Conservation (phyloP, 30 jellyfish, hydroid and myxozoan genomes). For the Cassiopea xamachana region DNA sequence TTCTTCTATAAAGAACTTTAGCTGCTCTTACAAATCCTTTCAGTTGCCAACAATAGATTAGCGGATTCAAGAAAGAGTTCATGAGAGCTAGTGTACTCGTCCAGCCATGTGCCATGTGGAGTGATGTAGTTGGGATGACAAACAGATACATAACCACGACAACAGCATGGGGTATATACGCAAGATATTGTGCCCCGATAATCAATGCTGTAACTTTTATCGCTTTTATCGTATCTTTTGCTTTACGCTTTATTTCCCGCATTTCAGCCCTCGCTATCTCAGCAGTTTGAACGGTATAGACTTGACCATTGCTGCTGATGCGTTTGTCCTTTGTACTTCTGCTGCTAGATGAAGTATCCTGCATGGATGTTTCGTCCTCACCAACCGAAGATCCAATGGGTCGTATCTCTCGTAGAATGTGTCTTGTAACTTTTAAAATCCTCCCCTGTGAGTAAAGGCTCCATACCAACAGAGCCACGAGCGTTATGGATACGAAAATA, state of each 20-base stretch:
- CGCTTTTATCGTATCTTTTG: constrained; percentile 56
- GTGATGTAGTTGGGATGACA: constrained; percentile 57
- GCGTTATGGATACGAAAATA: constrained; percentile 60
- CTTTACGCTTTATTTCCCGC: constrained; percentile 48
- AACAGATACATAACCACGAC: constrained; percentile 55
- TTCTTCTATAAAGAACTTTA: constrained; percentile 1
- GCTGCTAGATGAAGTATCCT: neutral
- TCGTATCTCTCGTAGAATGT: constrained; percentile 59
- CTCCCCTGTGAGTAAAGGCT: constrained; percentile 70
- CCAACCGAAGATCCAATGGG: constrained; percentile 15
- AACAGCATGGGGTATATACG: constrained; percentile 65
- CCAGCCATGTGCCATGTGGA: constrained; percentile 80
- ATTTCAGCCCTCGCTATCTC: constrained; percentile 50
- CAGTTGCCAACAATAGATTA: constrained; percentile 75
- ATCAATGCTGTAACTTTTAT: constrained; percentile 67
- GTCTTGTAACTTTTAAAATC: constrained; percentile 59
- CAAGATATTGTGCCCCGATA: constrained; percentile 64
- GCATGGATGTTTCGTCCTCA: constrained; percentile 11
- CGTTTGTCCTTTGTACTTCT: neutral
- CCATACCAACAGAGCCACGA: constrained; percentile 54
- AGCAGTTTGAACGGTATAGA: constrained; percentile 41
- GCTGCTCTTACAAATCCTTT: constrained; percentile 73
- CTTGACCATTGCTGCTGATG: neutral
- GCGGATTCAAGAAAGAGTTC: constrained; percentile 64
- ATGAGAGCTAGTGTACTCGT: constrained; percentile 62